These are phyloP conservation scores for Mimas tiliae DNA, from an alignment of 2,888 invertebrate species.

Conservation along the genomic window DNA sequence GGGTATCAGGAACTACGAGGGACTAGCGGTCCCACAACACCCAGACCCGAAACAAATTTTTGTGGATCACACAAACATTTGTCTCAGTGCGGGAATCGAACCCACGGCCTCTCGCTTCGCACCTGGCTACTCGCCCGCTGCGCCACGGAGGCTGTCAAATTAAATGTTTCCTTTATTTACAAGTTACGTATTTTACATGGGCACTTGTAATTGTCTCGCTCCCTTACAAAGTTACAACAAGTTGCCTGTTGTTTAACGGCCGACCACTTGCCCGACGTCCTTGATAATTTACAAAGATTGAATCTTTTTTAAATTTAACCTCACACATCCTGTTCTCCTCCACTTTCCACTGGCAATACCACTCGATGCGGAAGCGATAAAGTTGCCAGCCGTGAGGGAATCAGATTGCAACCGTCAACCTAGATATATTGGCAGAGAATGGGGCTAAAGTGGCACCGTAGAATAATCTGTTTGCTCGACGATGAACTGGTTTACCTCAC, in stretches of 20 bases:
- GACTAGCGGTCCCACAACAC: too few relatives aligned
- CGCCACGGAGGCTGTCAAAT: too few relatives aligned
- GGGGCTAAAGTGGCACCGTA: constrained; percentile 55
- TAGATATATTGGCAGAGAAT: constrained; percentile 64
- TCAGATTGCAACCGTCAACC: constrained; percentile 71
- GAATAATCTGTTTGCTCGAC: constrained; percentile 42
- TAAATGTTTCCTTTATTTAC: too few relatives aligned
- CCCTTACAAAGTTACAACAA: background rate
- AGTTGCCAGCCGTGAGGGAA: constrained; percentile 69
- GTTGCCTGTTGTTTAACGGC: background rate
- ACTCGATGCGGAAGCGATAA: constrained; percentile 70
- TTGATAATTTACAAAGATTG: background rate
- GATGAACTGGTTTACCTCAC: constrained; percentile 36
- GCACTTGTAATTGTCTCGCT: background rate
- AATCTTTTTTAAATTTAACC: background rate
- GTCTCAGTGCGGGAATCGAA: too few relatives aligned
- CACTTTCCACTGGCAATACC: constrained; percentile 27
- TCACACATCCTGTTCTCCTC: background rate
- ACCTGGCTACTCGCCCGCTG: too few relatives aligned
- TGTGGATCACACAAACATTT: too few relatives aligned
- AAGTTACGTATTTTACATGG: background rate
- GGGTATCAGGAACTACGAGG: too few relatives aligned
- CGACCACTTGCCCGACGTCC: background rate
- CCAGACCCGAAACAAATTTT: too few relatives aligned
- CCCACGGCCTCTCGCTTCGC: too few relatives aligned